Evolutionary conservation across 2,113 vertebrate genomes (phyloP).

Genomic region (Hippopotamus amphibius): DNA sequence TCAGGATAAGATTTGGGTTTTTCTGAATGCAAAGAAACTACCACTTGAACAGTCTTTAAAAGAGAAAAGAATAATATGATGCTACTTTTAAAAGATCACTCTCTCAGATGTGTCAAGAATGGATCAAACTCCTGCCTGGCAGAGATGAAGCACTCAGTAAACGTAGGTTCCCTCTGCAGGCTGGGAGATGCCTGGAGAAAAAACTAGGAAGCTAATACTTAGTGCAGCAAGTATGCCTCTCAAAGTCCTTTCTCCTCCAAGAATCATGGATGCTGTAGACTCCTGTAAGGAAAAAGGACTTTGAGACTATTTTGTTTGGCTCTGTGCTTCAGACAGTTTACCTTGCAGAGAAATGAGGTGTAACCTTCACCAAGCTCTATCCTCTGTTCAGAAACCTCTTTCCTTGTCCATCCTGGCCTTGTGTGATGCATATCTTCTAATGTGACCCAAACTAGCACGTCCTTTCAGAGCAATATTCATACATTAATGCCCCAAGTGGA

Average conservation of each 20-base stretch:
- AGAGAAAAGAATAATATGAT: neutral
- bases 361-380: neutral
- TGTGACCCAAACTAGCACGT: neutral
- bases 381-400: neutral
- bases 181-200: neutral
- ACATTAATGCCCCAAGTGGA: neutral
- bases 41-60: neutral
- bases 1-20: neutral
- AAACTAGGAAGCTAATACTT: fast-evolving
- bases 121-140: neutral
- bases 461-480: neutral
- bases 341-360: fast-evolving
- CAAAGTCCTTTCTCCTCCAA: neutral
- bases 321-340: neutral
- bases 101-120: neutral
- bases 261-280: neutral
- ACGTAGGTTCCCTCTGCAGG: neutral
- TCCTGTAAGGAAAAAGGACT: neutral
- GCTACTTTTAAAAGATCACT: neutral
- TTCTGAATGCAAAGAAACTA: neutral
- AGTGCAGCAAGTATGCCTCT: fast-evolving
- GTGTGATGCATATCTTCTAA: neutral
- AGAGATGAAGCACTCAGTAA: neutral
- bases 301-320: neutral
- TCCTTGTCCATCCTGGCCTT: neutral